phyloP scores from a whole-genome alignment of 2,888 invertebrate species.

The Tuberolachnus salignus region DNA sequence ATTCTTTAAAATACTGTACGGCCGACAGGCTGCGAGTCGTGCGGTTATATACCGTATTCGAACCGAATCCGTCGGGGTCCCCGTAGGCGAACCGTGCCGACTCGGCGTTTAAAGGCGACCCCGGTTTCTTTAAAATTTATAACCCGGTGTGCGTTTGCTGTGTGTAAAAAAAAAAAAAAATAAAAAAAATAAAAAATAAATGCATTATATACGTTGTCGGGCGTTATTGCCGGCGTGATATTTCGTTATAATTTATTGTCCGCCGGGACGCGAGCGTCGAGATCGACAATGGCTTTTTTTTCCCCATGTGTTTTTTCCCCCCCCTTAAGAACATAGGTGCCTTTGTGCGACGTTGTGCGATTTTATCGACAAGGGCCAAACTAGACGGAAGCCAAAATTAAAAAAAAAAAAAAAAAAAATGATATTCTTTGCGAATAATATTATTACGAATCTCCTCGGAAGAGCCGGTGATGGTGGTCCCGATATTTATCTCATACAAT shows the following conservation, averaged over 20 bases:
- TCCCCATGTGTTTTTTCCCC: neutral
- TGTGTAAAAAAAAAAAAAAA: no score
- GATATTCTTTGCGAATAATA: no score
- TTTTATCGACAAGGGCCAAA: no score
- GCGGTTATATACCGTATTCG: conserved; percentile 12
- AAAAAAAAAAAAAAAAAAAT: no score
- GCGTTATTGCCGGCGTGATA: neutral
- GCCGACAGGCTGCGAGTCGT: neutral
- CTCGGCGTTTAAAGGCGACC: conserved; percentile 18
- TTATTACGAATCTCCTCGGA: no score
- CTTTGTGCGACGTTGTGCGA: no score
- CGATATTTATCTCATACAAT: no score
- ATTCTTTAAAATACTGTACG: no score
- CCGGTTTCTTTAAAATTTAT: conserved; percentile 37
- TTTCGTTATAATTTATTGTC: conserved; percentile 38
- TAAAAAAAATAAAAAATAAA: no score
- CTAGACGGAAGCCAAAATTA: no score
- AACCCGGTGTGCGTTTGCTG: conserved; percentile 35
- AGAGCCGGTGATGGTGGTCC: no score
- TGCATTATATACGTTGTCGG: conserved; percentile 27
- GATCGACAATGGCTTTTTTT: neutral
- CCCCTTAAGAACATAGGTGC: neutral
- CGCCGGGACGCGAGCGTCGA: conserved; percentile 9
- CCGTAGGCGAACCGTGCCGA: conserved; percentile 31
- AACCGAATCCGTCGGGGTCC: conserved; percentile 44